Percentiles rank a stretch among this genome's conserved stretches.
phyloP scores from a whole-genome alignment of 2,113 vertebrate species.

The Delphinus delphis region DNA sequence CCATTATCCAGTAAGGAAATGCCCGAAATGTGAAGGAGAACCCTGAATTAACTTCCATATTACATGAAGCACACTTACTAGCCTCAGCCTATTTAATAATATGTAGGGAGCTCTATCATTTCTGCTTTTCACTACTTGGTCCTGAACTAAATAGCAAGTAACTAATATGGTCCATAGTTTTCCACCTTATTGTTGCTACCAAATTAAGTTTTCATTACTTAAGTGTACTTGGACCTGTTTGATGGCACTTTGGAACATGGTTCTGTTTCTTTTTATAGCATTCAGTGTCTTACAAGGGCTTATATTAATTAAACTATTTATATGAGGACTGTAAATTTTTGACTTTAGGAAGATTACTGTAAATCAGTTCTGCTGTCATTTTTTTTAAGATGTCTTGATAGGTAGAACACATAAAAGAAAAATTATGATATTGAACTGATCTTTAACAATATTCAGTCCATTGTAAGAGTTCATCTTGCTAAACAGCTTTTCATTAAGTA shows the following conservation, averaged over 20 bases:
- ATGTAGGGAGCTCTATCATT: not conserved
- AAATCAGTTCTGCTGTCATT: not conserved
- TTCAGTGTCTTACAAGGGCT: not conserved
- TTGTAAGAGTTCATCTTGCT: constrained; percentile 42
- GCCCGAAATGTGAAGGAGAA: not conserved
- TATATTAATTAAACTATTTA: constrained; percentile 2
- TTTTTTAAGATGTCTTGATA: not conserved
- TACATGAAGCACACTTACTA: not conserved
- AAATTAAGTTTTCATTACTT: constrained; percentile 2
- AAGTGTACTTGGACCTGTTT: not conserved
- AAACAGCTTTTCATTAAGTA: constrained; percentile 53
- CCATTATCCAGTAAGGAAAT: not conserved
- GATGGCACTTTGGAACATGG: not conserved
- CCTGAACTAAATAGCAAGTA: not conserved
- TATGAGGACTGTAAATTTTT: not conserved
- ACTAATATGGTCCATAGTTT: not conserved
- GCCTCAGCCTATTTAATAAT: not conserved
- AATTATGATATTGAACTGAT: not conserved
- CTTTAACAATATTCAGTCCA: not conserved
- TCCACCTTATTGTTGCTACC: not conserved
- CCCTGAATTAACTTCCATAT: not conserved
- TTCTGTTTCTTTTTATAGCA: not conserved
- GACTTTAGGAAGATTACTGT: not conserved
- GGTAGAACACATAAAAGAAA: not conserved
- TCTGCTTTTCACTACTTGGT: not conserved